phyloP scores from a whole-genome alignment of 2,888 invertebrate species.

The Trilocha varians region DNA sequence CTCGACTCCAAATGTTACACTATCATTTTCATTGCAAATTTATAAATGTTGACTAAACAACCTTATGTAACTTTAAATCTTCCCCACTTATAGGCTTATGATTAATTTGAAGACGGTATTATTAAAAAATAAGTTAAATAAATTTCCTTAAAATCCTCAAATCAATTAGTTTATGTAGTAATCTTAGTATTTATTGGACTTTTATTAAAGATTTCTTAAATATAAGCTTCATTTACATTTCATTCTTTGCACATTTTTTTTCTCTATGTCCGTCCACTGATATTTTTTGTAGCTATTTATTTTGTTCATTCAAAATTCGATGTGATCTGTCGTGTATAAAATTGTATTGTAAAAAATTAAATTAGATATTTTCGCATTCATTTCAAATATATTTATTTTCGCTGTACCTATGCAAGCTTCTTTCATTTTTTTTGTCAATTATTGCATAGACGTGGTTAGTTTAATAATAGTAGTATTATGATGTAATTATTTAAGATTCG shows the following conservation, averaged over 20 bases:
- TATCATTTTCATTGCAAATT: too few relatives aligned
- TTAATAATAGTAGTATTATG: slow-evolving; percentile 11
- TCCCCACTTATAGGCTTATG: too few relatives aligned
- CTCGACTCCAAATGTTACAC: too few relatives aligned
- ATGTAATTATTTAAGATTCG: too few relatives aligned
- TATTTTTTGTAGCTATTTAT: slow-evolving; percentile 28
- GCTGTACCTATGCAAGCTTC: slow-evolving; percentile 58
- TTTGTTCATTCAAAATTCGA: slow-evolving; percentile 18
- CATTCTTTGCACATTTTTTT: slow-evolving; percentile 3
- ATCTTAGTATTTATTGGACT: not conserved
- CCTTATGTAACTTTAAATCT: too few relatives aligned
- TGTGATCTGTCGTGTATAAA: slow-evolving; percentile 50
- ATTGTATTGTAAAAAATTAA: slow-evolving; percentile 53
- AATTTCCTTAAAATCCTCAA: not conserved
- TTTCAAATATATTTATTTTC: slow-evolving; percentile 38
- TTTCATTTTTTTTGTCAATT: slow-evolving; percentile 50
- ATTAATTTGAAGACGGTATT: too few relatives aligned
- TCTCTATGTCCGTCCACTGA: slow-evolving; percentile 65
- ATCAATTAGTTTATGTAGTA: not conserved
- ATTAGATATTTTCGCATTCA: slow-evolving; percentile 27
- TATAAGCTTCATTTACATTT: not conserved
- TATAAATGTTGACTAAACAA: too few relatives aligned
- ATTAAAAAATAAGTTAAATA: too few relatives aligned
- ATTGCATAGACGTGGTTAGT: slow-evolving; percentile 29
- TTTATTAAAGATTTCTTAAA: not conserved